These are phyloP conservation scores for Chunga burmeisteri DNA, from an alignment of 2,113 vertebrate genomes.

Conservation along the genomic window DNA sequence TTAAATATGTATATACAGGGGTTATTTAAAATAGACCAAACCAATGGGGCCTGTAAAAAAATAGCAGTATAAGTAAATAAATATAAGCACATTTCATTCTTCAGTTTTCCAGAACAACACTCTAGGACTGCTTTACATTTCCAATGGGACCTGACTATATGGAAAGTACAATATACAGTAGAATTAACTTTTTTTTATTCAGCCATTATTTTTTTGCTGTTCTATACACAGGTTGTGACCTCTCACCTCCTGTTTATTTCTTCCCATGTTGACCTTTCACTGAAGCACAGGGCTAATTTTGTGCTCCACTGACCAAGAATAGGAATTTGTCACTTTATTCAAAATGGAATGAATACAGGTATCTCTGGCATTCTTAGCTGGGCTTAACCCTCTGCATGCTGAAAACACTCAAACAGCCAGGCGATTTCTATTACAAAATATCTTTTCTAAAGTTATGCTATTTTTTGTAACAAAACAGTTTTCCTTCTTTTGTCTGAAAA, in stretches of 20 bases:
- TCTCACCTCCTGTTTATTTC: conserved; percentile 68
- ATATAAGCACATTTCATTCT: background rate
- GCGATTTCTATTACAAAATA: conserved; percentile 10
- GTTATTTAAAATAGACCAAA: background rate
- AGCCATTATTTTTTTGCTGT: conserved; percentile 19
- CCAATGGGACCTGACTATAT: background rate
- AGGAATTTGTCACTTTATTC: conserved; percentile 83
- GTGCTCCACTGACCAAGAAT: conserved; percentile 83
- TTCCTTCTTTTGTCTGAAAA: conserved; percentile 64
- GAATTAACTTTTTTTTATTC: conserved; percentile 5
- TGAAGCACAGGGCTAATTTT: conserved; percentile 81
- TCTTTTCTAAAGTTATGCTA: conserved; percentile 3
- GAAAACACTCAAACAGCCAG: background rate
- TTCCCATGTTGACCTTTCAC: conserved; percentile 75
- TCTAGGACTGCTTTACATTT: background rate
- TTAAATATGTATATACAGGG: background rate
- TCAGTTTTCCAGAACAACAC: background rate
- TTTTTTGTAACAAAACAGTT: conserved; percentile 60
- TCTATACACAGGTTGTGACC: conserved; percentile 38
- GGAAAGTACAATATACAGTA: background rate
- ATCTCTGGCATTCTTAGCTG: conserved; percentile 60
- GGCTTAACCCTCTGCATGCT: conserved; percentile 54
- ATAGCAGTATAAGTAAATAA: background rate
- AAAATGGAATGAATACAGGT: conserved; percentile 77
- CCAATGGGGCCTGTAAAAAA: background rate